These are phyloP conservation scores for Ardeotis arabs DNA, from an alignment of 2,113 vertebrate genomes.

Conservation along the genomic window DNA sequence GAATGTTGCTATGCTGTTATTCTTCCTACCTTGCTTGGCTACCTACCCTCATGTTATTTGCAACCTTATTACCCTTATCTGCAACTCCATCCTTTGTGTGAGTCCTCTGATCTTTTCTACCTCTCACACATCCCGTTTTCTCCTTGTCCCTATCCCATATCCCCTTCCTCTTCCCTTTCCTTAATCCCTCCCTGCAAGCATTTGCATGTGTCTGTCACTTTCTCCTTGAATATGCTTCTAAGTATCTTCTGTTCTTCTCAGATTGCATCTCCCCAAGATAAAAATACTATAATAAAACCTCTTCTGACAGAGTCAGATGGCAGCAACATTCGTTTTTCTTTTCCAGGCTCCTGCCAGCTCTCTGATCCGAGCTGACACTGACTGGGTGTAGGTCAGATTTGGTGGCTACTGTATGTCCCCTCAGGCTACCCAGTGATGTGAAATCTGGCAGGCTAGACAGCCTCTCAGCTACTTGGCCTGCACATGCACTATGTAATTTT, in stretches of 20 bases:
- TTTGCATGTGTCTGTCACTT: background rate
- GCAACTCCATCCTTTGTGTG: background rate
- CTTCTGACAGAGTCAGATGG: background rate
- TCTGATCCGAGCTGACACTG: background rate
- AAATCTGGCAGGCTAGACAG: slow-evolving; percentile 27
- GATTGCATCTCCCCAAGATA: background rate
- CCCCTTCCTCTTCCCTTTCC: background rate
- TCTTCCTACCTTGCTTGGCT: background rate
- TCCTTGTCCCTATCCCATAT: background rate
- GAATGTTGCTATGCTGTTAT: background rate
- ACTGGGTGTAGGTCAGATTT: background rate
- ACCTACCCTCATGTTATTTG: background rate
- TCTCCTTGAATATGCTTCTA: background rate
- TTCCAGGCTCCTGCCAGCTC: background rate
- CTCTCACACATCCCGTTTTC: background rate
- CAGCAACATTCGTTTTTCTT: background rate
- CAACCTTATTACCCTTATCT: background rate
- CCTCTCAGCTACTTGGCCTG: background rate
- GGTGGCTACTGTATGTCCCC: background rate
- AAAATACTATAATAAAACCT: background rate
- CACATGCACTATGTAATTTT: background rate
- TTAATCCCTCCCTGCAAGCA: background rate
- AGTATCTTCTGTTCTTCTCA: background rate
- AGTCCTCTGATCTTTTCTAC: background rate
- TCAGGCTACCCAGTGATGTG: background rate